These are phyloP conservation scores for Meloidogyne hapla DNA, from an alignment of 1,140 invertebrate species.

Conservation along the genomic window DNA sequence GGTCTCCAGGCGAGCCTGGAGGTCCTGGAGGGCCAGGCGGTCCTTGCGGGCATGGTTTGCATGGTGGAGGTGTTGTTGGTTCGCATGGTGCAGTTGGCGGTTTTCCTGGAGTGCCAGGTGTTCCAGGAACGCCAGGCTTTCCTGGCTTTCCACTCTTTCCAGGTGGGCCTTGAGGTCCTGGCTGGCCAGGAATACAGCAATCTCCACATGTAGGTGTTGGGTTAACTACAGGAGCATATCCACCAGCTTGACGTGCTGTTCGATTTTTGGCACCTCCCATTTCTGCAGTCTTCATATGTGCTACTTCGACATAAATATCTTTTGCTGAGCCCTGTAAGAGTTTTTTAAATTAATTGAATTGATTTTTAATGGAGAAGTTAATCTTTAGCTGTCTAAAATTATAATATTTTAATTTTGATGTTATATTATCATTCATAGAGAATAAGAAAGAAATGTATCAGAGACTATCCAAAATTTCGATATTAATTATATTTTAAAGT, in stretches of 20 bases:
- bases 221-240: constrained; percentile 32
- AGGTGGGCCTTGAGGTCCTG: constrained; percentile 31
- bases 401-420: too few relatives aligned
- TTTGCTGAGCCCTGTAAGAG: not conserved
- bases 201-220: constrained; percentile 34
- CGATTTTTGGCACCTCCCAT: constrained; percentile 33
- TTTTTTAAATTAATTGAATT: not conserved
- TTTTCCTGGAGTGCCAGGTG: constrained; percentile 18
- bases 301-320: not conserved
- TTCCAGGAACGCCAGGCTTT: constrained; percentile 31
- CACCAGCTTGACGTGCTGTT: constrained; percentile 41
- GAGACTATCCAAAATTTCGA: too few relatives aligned
- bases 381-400: too few relatives aligned
- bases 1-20: constrained; percentile 16
- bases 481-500: too few relatives aligned
- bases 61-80: constrained; percentile 46
- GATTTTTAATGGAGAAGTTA: too few relatives aligned
- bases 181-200: constrained; percentile 38
- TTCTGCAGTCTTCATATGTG: constrained; percentile 21
- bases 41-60: constrained; percentile 52
- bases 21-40: constrained; percentile 43
- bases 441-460: too few relatives aligned
- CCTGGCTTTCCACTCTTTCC: constrained; percentile 38
- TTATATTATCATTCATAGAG: too few relatives aligned
- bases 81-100: constrained; percentile 1